Conservation (phyloP, 2,888 invertebrate species). For the Orthonevra nobilis region DNA sequence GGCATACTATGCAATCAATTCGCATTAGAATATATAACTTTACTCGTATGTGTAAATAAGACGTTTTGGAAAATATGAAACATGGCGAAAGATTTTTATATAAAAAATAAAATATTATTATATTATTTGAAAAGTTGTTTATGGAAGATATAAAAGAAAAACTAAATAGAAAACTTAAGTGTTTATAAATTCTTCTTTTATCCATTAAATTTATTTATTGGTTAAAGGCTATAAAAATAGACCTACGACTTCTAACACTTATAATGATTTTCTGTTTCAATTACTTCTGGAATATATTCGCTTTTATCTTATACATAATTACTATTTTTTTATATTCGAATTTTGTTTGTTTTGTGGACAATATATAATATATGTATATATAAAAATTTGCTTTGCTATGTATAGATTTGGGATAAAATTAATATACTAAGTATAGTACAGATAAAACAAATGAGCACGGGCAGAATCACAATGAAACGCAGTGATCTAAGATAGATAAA, state of each 20-base stretch:
- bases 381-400: slow-evolving; percentile 77
- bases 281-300: slow-evolving; percentile 42
- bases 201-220: slow-evolving; percentile 21
- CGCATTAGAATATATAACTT: no score
- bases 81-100: slow-evolving; percentile 22
- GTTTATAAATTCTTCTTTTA: slow-evolving; percentile 53
- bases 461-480: slow-evolving; percentile 86
- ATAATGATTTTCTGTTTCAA: slow-evolving; percentile 7
- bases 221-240: slow-evolving; percentile 51
- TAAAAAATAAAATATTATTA: slow-evolving; percentile 12
- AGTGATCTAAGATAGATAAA: slow-evolving; percentile 82
- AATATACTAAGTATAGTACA: slow-evolving; percentile 88
- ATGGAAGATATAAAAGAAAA: slow-evolving; percentile 17
- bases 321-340: no score
- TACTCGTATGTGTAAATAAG: no score
- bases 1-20: no score
- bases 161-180: slow-evolving; percentile 46
- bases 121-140: slow-evolving; percentile 15
- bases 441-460: slow-evolving; percentile 87
- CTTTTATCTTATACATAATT: slow-evolving; percentile 43
- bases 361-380: no score
- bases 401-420: slow-evolving; percentile 84
- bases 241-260: slow-evolving; percentile 32
- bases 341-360: slow-evolving; percentile 68
- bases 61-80: slow-evolving; percentile 60